Evolutionary conservation across 35 echinoderm and acorn worm genomes (phyloP).

Genomic region (Amphiura filiformis): DNA sequence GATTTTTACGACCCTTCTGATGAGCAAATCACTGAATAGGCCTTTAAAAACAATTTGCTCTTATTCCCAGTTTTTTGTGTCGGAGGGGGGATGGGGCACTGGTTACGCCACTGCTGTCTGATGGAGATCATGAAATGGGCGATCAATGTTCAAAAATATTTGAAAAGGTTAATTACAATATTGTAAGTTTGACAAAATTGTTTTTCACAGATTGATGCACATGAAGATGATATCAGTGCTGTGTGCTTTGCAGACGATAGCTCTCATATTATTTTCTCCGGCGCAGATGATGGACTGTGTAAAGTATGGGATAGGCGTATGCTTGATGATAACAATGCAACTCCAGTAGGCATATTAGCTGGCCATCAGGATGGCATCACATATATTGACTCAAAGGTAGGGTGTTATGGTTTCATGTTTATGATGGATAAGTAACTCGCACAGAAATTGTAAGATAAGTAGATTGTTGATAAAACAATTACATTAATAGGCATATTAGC

Average conservation of each 20-base stretch:
- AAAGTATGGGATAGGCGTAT: conserved; percentile 89
- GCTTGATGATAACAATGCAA: conserved; percentile 52
- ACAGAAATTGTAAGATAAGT: no score
- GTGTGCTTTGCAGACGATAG: conserved; percentile 81
- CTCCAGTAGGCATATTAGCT: conserved; percentile 77
- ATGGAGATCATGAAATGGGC: not conserved
- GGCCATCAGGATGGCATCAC: conserved; percentile 94
- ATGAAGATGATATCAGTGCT: conserved; percentile 94
- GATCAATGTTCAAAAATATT: not conserved
- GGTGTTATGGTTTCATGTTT: no score
- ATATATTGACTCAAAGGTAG: conserved; percentile 87
- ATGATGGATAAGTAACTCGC: no score
- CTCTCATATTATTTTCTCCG: conserved; percentile 94
- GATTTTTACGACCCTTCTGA: no score
- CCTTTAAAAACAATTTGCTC: no score
- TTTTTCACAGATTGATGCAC: conserved; percentile 77
- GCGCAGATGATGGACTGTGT: conserved; percentile 93
- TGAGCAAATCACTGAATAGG: no score
- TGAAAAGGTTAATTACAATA: no score
- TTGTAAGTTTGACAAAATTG: no score
- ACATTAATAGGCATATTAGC: conserved; percentile 80
- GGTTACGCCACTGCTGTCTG: no score
- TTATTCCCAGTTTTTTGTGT: no score
- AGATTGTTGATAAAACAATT: no score
- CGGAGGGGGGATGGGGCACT: not conserved